Evolutionary conservation across 2,113 vertebrate species (phyloP), one percentile per base, ranked within the genome.

Genomic region (Rana temporaria): DNA sequence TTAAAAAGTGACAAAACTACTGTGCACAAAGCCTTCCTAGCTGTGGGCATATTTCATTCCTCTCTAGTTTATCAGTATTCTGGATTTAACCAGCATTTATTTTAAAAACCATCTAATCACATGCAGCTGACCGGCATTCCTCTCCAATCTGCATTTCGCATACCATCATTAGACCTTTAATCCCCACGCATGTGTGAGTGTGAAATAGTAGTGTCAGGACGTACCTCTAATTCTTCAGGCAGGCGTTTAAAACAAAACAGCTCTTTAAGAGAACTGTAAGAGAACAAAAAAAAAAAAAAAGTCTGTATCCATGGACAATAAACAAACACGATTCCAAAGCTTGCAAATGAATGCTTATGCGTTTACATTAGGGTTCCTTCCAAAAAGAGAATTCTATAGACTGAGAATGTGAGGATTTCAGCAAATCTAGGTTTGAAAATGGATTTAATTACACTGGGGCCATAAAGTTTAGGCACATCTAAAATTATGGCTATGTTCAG

Each of bases 61-160:
- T 66, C 53, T 60, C 32, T 53, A 52, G 56, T 75, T 76, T 75
- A 83, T 83, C 81, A 68, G 56, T 59, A 22, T 68, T 30, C 81
- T 76, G 63, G 63, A 76, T 76, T 76, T 75, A 83, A 90, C 87
- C 83, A 88, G 85, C 82, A 85, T 90, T 91, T 85, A 78, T 88
- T 87, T 86, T 87, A 89, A 85, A 75, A 87, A 90, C 85, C 77
- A 79, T 84, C 90, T 90, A 91, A 89, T 88, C 87, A 85, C 82
- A 89, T 82, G 85, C 86, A 88, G 89, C 89, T 91, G 88, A 92
- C 79, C 85, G 78, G 78, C 85, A 90, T 90, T 92, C 86, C 83
- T 89, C 86, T 84, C 82, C 42, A 91, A 88, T 88, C 86, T 86
- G 87, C 82, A 82, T 84, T 89, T 85, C 52, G 86, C 89, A 88